These are phyloP conservation scores for Mungos mungo DNA, from an alignment of 2,113 vertebrate genomes.

Conservation along the genomic window DNA sequence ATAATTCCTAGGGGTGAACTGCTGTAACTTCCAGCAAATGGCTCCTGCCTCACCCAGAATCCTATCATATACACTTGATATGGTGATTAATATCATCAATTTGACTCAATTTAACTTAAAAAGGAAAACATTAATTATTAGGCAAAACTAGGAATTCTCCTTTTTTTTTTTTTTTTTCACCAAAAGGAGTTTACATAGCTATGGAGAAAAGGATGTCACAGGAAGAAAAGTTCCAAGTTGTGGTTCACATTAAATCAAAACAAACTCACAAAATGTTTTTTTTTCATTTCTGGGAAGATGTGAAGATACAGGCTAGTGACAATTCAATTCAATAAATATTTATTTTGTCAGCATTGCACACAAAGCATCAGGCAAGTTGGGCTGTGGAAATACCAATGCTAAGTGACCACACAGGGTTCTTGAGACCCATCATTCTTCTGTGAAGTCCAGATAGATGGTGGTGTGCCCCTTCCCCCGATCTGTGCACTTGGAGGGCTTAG, in stretches of 20 bases:
- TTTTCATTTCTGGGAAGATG: constrained; percentile 9
- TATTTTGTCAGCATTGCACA: not conserved
- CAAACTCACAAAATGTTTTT: constrained; percentile 41
- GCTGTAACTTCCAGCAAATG: constrained; percentile 10
- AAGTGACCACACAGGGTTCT: not conserved
- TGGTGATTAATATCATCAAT: not conserved
- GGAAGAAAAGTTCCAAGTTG: constrained; percentile 42
- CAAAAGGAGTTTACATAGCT: not conserved
- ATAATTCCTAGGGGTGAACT: not conserved
- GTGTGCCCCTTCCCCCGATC: accelerated
- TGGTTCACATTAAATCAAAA: constrained; percentile 51
- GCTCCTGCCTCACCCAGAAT: not conserved
- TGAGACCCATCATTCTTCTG: not conserved
- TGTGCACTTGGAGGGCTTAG: not conserved
- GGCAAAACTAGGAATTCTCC: not conserved
- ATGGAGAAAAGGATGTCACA: not conserved
- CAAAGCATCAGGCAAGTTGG: not conserved
- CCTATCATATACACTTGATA: not conserved
- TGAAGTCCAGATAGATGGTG: not conserved
- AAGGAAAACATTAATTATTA: not conserved
- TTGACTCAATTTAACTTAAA: not conserved
- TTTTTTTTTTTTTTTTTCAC: not conserved
- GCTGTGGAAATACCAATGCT: not conserved
- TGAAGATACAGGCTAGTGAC: not conserved
- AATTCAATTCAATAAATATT: constrained; percentile 29